Percentiles rank a stretch among this genome's conserved stretches.
Conservation (phyloP, 2,113 vertebrate species). For the Pholis gunnellus region DNA sequence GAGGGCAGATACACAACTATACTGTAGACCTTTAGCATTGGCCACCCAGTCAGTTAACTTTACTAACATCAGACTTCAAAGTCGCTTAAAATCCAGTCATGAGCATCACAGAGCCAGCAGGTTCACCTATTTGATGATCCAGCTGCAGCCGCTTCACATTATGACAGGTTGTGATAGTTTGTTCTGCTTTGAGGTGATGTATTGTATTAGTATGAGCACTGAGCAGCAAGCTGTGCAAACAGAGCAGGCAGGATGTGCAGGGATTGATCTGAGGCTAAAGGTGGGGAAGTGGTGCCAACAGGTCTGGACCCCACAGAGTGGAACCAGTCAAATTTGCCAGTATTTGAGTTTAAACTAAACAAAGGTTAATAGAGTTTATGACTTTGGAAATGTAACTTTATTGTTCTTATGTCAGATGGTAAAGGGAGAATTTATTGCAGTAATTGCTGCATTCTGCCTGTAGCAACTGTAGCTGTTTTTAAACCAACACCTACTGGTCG, state of each 20-base stretch:
- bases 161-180: constrained; percentile 62
- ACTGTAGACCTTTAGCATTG: not conserved
- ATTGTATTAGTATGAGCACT: constrained; percentile 68
- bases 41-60: constrained; percentile 1
- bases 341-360: constrained; percentile 74
- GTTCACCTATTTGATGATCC: constrained; percentile 38
- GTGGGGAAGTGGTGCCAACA: constrained; percentile 76
- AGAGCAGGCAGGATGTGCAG: constrained; percentile 62
- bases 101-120: constrained; percentile 1
- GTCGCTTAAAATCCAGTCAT: not conserved
- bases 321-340: constrained; percentile 78
- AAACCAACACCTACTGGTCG: not conserved
- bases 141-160: constrained; percentile 35
- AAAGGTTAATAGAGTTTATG: constrained; percentile 75
- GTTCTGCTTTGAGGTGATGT: constrained; percentile 65
- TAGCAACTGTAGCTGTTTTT: not conserved
- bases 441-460: not conserved
- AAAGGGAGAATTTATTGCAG: not conserved
- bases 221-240: constrained; percentile 81
- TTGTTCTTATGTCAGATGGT: constrained; percentile 24
- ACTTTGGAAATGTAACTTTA: constrained; percentile 64
- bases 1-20: not conserved
- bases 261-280: constrained; percentile 72
- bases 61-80: constrained; percentile 7
- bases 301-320: constrained; percentile 77